These are phyloP conservation scores for Aporophyla nigra DNA, from an alignment of 2,888 invertebrate genomes.

Conservation along the genomic window DNA sequence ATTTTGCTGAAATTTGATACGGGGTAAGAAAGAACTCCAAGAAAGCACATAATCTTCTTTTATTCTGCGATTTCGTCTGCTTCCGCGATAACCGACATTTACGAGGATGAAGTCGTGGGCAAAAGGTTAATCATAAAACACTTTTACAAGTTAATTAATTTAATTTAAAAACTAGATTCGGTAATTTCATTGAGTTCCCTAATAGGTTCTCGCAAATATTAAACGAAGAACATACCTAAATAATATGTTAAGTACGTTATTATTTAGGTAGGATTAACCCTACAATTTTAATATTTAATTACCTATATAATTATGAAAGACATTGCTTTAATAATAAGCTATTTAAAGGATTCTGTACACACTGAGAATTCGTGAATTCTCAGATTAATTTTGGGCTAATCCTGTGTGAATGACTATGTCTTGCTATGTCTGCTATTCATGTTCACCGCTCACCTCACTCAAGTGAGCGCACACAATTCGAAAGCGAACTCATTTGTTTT, in stretches of 20 bases:
- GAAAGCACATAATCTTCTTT: no score
- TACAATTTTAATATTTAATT: no score
- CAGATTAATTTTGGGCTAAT: background rate
- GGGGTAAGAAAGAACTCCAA: no score
- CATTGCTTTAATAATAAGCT: background rate
- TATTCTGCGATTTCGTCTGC: no score
- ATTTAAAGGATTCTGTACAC: background rate
- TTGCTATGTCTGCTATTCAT: background rate
- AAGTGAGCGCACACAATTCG: constrained; percentile 6
- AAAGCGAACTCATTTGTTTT: background rate
- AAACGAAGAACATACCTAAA: background rate
- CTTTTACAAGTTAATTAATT: background rate
- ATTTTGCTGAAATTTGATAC: no score
- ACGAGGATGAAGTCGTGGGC: no score
- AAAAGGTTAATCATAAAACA: no score
- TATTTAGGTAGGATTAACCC: no score
- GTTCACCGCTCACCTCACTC: no score
- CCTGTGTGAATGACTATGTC: background rate
- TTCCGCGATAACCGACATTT: no score
- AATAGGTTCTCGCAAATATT: background rate
- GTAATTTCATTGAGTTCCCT: background rate
- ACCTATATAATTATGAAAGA: background rate
- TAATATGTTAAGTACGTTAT: no score
- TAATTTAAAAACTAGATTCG: background rate
- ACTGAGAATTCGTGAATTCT: background rate